Percentiles rank a stretch among this genome's conserved stretches.
These are phyloP conservation scores for Xanthia icteritia DNA, from an alignment of 2,888 invertebrate species.

Conservation along the genomic window DNA sequence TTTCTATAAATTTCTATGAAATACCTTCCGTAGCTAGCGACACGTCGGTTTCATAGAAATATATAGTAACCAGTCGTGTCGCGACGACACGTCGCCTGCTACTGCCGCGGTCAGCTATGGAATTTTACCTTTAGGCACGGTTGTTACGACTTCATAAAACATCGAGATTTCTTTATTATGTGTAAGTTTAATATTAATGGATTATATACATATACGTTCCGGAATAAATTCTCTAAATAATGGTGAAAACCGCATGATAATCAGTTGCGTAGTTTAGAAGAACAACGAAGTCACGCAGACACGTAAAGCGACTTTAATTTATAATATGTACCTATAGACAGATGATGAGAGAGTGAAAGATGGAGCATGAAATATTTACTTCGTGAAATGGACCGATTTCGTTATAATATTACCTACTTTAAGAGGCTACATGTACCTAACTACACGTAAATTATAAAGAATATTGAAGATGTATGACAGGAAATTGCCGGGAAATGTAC, in stretches of 20 bases:
- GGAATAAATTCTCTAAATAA: neutral
- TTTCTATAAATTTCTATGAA: no score
- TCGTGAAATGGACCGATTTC: neutral
- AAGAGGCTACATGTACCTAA: neutral
- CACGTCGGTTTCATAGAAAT: no score
- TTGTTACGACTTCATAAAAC: no score
- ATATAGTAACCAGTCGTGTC: no score
- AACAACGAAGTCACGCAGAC: neutral
- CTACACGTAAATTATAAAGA: neutral
- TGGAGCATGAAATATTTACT: neutral
- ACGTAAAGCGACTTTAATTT: neutral
- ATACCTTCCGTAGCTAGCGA: no score
- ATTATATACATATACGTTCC: no score
- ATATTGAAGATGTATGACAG: conserved; percentile 32
- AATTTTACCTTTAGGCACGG: no score
- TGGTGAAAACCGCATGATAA: neutral
- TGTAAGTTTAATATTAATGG: no score
- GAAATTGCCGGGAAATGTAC: conserved; percentile 42
- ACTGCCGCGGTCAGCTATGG: no score
- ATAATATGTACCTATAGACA: no score
- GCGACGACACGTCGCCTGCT: no score
- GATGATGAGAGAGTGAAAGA: neutral
- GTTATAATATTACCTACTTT: neutral
- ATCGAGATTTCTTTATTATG: no score
- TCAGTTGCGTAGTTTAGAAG: neutral